Evolutionary conservation across 2,888 invertebrate species (phyloP).

Genomic region (Cyrtodaria siliqua): DNA sequence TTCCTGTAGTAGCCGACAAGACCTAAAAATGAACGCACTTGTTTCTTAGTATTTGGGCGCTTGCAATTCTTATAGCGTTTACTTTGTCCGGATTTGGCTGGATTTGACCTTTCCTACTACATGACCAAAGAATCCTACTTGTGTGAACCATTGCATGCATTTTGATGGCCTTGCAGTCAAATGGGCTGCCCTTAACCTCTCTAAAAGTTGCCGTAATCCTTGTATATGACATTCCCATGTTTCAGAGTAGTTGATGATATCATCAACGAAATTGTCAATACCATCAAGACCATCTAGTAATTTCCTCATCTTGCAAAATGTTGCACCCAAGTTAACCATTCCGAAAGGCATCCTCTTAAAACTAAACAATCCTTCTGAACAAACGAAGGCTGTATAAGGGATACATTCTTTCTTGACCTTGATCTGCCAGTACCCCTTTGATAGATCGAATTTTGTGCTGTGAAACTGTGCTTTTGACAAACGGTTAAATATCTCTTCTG

Average conservation of each 20-base stretch:
- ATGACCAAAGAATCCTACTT: conserved; percentile 17
- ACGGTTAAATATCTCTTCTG: neutral
- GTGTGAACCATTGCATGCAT: conserved; percentile 12
- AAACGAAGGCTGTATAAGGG: conserved; percentile 40
- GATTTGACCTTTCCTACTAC: conserved; percentile 9
- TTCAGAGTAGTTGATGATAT: neutral
- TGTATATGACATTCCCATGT: neutral
- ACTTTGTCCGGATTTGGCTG: conserved; percentile 10
- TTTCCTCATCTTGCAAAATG: conserved; percentile 29
- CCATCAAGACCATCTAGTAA: neutral
- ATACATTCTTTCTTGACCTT: conserved; percentile 19
- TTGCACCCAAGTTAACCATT: conserved; percentile 26
- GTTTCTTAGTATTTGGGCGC: conserved; percentile 19
- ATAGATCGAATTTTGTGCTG: conserved; percentile 44
- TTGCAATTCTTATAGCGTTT: neutral
- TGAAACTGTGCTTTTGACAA: neutral
- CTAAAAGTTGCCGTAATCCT: neutral
- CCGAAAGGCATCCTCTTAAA: conserved; percentile 44
- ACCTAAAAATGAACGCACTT: conserved; percentile 36
- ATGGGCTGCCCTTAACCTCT: conserved; percentile 1
- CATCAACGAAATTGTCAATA: neutral
- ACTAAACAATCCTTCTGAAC: conserved; percentile 20
- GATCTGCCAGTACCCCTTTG: conserved; percentile 63
- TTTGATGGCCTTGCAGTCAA: conserved; percentile 30
- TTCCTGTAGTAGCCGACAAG: conserved; percentile 27